Base-by-base conservation (phyloP, 2,888 invertebrate genomes). In the Macrosoma leucophasiata region DNA sequence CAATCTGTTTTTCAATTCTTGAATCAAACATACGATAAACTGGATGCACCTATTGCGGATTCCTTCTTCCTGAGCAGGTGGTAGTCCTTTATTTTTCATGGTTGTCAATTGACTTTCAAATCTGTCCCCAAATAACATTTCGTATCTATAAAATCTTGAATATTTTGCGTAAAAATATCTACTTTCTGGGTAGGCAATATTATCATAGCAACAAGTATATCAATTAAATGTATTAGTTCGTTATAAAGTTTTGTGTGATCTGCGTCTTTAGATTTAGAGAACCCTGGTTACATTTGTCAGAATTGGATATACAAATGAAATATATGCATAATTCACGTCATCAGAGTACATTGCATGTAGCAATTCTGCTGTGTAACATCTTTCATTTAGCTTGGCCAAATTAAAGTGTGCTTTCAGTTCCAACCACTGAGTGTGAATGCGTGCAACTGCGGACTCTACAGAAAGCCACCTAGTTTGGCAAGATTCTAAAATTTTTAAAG, bases 381-480 rank as follows among this genome's bases (percentile, higher is more conserved):
- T 11, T 22, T 30, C 17, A 11, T 24, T 20, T 20, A 21, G 13
- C 19, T 26, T 19, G 14, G 22, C 22, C 27, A 32, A 27, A 22
- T 32, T 13, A 28, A 32, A 33, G 44, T 46, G 49, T 4, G 50
- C 32, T 37, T 46, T 52, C 11, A 60, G 28, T 29, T 55, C 52
- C 18, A 51, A 18, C 57, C 52, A 62, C 39, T 60, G 60, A 9
- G 39, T 17, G n/a, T 52, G 24, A 31, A 57, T 56, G 36, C 50
- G 41, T 10, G 14, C 17, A 3, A 58, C 47, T 10, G 60, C 51
- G 12, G 45, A 43, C 39, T 61, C 55, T 27, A 59, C 48, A 5
- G 57, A 55, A n/a, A 59, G 30, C 54, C 58, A 58, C 13, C 54
- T 39, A 4, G 46, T 43, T n/a, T 52, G 40, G 40, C 56, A 50